Evolutionary conservation across 2,797 vertebrate species (phyloP).

Genomic region (Malacoctenus gilli): DNA sequence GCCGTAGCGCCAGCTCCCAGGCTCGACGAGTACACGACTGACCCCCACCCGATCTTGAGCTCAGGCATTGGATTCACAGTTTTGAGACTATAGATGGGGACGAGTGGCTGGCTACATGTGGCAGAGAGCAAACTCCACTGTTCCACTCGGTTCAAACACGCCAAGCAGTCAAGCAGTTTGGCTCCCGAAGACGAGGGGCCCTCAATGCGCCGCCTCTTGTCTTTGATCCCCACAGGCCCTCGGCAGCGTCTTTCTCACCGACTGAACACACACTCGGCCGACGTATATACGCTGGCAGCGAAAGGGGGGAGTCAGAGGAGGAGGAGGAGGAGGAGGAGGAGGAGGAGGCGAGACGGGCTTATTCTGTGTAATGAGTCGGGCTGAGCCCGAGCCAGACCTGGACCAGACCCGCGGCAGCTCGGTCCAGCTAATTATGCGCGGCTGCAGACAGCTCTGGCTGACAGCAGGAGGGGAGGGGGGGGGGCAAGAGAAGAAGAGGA

Average conservation of each 20-base stretch:
- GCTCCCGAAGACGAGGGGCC: too few species aligned
- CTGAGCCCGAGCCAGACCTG: conserved; percentile 63
- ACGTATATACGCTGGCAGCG: conserved; percentile 16
- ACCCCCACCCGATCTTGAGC: too few species aligned
- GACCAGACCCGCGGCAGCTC: conserved; percentile 41
- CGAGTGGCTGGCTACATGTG: too few species aligned
- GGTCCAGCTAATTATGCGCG: conserved; percentile 71
- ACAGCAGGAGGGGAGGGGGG: not conserved
- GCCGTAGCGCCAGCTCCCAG: not conserved
- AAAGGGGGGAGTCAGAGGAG: conserved; percentile 6
- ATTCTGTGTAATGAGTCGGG: conserved; percentile 65
- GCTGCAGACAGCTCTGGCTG: conserved; percentile 51
- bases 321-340: conserved; percentile 26
- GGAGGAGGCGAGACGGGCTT: conserved; percentile 39
- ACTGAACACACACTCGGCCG: conserved; percentile 9
- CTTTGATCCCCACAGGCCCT: conserved; percentile 31
- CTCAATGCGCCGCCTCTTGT: not conserved
- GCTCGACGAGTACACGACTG: too few species aligned
- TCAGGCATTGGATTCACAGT: too few species aligned
- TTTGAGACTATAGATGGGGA: too few species aligned
- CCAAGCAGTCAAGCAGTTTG: too few species aligned
- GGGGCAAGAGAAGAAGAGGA: too few species aligned
- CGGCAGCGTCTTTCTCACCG: conserved; percentile 24
- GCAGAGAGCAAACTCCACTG: too few species aligned
- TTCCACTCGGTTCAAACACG: too few species aligned